Percentiles rank a stretch among this genome's conserved stretches.
These are phyloP conservation scores for Drosophila mojavensis DNA, from an alignment of 1,140 invertebrate species.

Conservation along the genomic window DNA sequence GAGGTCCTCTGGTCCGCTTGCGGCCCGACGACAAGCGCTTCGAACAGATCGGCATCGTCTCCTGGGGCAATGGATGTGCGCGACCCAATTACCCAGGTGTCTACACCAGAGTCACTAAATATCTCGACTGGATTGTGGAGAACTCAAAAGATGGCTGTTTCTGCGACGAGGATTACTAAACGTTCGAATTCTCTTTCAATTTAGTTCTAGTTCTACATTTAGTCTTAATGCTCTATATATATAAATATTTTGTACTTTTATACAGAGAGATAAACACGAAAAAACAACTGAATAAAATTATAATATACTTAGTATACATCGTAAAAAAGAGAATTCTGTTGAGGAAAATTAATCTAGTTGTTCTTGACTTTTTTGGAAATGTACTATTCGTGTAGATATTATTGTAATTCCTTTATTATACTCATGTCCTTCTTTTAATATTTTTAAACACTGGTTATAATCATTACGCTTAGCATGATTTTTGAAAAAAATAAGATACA, in stretches of 20 bases:
- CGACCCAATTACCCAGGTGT: conserved; percentile 90
- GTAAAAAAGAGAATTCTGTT: no score
- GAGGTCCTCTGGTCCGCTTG: conserved; percentile 92
- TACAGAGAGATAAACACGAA: conserved; percentile 30
- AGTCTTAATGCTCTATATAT: conserved; percentile 46
- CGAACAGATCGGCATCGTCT: conserved; percentile 90
- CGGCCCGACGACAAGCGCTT: conserved; percentile 90
- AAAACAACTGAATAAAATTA: conserved; percentile 63
- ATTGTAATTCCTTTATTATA: no score
- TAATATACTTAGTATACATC: conserved; percentile 54
- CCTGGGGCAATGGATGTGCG: conserved; percentile 89
- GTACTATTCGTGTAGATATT: no score
- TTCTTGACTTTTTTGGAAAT: no score
- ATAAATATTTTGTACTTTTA: conserved; percentile 53
- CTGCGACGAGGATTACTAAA: conserved; percentile 85
- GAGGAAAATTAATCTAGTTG: no score
- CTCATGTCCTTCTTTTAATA: no score
- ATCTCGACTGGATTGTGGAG: conserved; percentile 90
- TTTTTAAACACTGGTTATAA: no score
- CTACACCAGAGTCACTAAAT: conserved; percentile 91
- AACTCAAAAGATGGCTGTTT: conserved; percentile 90
- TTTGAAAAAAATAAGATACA: no score
- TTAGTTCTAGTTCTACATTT: conserved; percentile 54
- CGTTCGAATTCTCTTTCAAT: conserved; percentile 27
- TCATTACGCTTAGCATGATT: no score